phyloP scores from a whole-genome alignment of 2,888 invertebrate species.

The Synanthedon myopaeformis region DNA sequence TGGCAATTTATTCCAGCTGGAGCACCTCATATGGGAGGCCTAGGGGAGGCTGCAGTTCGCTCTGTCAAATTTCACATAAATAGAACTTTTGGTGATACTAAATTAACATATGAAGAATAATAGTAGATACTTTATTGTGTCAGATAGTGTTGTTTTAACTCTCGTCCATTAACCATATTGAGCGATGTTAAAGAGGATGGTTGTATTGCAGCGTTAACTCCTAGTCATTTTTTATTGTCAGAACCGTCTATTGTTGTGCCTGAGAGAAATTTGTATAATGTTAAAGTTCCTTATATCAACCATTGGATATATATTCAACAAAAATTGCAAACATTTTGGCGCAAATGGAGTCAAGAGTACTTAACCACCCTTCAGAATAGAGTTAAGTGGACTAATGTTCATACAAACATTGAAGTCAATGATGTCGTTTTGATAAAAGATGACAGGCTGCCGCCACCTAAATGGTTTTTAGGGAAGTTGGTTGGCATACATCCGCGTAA shows the following conservation, averaged over 20 bases:
- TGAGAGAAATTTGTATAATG: neutral
- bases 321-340: neutral
- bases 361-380: neutral
- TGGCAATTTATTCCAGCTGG: conserved; percentile 15
- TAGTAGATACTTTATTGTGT: no score
- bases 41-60: no score
- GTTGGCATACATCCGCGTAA: neutral
- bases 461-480: neutral
- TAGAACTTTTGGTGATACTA: no score
- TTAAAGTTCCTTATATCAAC: neutral
- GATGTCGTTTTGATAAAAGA: neutral
- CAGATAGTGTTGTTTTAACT: no score
- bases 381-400: neutral
- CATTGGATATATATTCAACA: neutral
- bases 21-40: no score
- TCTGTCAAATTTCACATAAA: no score
- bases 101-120: no score
- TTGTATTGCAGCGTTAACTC: no score
- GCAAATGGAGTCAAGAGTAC: neutral
- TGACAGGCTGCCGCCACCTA: neutral
- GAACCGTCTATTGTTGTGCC: no score
- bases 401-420: neutral
- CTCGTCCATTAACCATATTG: no score
- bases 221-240: no score
- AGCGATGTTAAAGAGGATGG: no score